phyloP scores from a whole-genome alignment of 2,113 vertebrate genomes.

The Amia ocellicauda region DNA sequence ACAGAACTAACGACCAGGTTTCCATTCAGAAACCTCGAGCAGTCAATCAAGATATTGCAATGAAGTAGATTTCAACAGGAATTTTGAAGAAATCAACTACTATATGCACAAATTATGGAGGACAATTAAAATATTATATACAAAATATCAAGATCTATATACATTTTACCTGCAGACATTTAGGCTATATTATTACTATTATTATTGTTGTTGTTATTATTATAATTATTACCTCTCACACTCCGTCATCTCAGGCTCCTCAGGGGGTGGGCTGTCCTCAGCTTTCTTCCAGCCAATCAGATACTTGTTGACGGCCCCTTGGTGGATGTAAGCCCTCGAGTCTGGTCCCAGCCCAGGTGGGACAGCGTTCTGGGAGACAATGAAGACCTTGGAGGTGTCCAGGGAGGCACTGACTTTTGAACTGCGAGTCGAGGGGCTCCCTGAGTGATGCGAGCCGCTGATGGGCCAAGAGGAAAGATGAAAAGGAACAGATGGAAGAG shows the following conservation, averaged over 20 bases:
- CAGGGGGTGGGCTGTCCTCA: slow-evolving; percentile 72
- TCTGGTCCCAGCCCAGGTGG: slow-evolving; percentile 65
- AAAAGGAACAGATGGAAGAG: neutral
- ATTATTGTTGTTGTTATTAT: too few relatives aligned
- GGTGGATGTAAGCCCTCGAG: slow-evolving; percentile 73
- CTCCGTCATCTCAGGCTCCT: slow-evolving; percentile 78
- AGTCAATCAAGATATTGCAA: too few relatives aligned
- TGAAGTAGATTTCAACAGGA: too few relatives aligned
- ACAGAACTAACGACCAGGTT: too few relatives aligned
- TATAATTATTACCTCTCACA: slow-evolving; percentile 58
- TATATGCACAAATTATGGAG: too few relatives aligned
- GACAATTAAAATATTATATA: too few relatives aligned
- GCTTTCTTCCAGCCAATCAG: slow-evolving; percentile 78
- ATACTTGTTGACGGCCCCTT: slow-evolving; percentile 67
- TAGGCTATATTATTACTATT: too few relatives aligned
- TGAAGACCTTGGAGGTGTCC: slow-evolving; percentile 88
- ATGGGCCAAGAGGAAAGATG: slow-evolving; percentile 40
- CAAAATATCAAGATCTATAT: too few relatives aligned
- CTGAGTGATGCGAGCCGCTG: slow-evolving; percentile 88
- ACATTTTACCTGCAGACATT: too few relatives aligned
- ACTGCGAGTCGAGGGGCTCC: slow-evolving; percentile 81
- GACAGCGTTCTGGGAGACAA: slow-evolving; percentile 71
- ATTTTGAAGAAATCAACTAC: too few relatives aligned
- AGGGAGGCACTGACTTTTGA: slow-evolving; percentile 78
- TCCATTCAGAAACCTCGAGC: too few relatives aligned